phyloP scores from a whole-genome alignment of 1,140 invertebrate genomes.

The Semibalanus balanoides region DNA sequence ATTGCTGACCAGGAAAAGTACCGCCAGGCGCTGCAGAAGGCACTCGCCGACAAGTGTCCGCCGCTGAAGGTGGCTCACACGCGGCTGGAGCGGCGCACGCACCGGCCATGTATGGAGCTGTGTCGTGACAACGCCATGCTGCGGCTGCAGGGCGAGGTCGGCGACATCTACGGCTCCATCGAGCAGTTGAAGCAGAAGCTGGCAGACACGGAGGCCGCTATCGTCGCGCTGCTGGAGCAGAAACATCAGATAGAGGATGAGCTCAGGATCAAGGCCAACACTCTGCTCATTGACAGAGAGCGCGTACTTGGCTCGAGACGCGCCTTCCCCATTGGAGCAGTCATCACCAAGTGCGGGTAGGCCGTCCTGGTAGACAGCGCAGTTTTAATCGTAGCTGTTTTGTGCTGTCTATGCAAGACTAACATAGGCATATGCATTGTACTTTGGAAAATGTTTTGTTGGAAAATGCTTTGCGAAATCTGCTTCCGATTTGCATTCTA shows the following conservation, averaged over 20 bases:
- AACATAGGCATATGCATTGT: no score
- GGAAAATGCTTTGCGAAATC: no score
- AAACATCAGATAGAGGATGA: slow-evolving; percentile 70
- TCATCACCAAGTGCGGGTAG: not conserved
- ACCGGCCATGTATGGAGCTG: slow-evolving; percentile 71
- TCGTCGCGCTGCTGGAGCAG: slow-evolving; percentile 64
- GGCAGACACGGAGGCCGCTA: slow-evolving; percentile 63
- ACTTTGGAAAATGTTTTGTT: no score
- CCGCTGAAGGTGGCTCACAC: slow-evolving; percentile 66
- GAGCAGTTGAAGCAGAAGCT: slow-evolving; percentile 62
- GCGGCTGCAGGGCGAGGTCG: slow-evolving; percentile 68
- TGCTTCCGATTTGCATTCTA: no score
- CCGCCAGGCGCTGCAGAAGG: slow-evolving; percentile 64
- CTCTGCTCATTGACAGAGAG: slow-evolving; percentile 83
- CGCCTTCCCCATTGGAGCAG: slow-evolving; percentile 49
- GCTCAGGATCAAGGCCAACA: slow-evolving; percentile 72
- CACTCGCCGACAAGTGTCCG: slow-evolving; percentile 44
- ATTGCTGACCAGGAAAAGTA: slow-evolving; percentile 77
- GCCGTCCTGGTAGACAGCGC: no score
- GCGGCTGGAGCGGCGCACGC: slow-evolving; percentile 63
- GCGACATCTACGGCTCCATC: slow-evolving; percentile 68
- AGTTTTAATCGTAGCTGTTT: no score
- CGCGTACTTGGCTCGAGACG: slow-evolving; percentile 82
- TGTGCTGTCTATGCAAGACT: no score
- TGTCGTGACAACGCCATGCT: slow-evolving; percentile 49